A percentile compares a stretch with the other conserved stretches of the same genome.
Evolutionary conservation across 2,113 vertebrate genomes (phyloP).

Genomic region (Xyliphius kryptos): DNA sequence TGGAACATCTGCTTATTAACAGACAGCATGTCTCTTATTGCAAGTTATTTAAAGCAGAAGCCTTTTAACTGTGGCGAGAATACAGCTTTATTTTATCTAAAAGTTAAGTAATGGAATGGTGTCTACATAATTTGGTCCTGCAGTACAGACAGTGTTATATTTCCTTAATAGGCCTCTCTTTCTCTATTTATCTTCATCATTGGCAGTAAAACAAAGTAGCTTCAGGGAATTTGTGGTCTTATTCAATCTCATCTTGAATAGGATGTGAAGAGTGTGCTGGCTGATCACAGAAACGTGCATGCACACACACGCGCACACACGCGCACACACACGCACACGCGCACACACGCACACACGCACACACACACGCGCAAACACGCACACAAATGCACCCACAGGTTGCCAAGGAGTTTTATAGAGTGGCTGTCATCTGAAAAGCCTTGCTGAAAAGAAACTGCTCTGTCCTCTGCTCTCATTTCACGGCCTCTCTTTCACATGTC

Average conservation of each 20-base stretch:
- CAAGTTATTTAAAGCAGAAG: too few species aligned
- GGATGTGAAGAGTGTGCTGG: slow-evolving; percentile 6
- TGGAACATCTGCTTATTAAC: too few species aligned
- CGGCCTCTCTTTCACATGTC: slow-evolving; percentile 20
- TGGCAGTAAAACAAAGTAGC: slow-evolving; percentile 17
- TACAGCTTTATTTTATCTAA: too few species aligned
- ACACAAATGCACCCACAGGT: slow-evolving; percentile 41
- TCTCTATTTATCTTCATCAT: slow-evolving; percentile 6
- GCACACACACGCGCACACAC: not conserved
- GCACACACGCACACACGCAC: slow-evolving; percentile 19
- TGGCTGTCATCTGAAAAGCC: slow-evolving; percentile 54
- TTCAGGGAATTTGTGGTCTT: slow-evolving; percentile 6
- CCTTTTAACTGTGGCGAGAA: too few species aligned
- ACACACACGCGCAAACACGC: slow-evolving; percentile 36
- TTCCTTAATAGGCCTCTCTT: not conserved
- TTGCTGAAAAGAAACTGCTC: slow-evolving; percentile 61
- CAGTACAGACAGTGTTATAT: not conserved
- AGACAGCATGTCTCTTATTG: too few species aligned
- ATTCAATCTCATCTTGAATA: slow-evolving; percentile 16
- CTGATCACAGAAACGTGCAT: slow-evolving; percentile 20
- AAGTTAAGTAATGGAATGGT: too few species aligned
- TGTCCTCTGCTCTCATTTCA: slow-evolving; percentile 48
- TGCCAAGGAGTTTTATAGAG: slow-evolving; percentile 68
- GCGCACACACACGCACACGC: slow-evolving; percentile 25
- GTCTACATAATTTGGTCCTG: too few species aligned